phyloP scores from a whole-genome alignment of 2,113 vertebrate species.

The Carlito syrichta region DNA sequence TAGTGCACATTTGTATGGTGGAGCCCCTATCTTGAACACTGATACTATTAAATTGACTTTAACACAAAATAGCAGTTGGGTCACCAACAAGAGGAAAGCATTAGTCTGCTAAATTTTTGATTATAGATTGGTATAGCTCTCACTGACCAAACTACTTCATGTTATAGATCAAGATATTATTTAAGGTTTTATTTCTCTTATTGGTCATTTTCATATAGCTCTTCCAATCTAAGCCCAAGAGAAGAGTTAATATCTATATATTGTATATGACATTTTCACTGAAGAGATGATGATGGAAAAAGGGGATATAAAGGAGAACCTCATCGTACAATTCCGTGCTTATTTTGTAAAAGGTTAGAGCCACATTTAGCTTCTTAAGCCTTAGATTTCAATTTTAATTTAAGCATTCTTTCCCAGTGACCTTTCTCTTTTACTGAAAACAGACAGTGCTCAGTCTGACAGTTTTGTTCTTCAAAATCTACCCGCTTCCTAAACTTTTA shows the following conservation, averaged over 20 bases:
- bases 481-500: slow-evolving; percentile 46
- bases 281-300: not conserved
- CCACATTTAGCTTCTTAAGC: slow-evolving; percentile 51
- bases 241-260: slow-evolving; percentile 48
- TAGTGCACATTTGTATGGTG: slow-evolving; percentile 66
- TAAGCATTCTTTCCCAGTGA: slow-evolving; percentile 61
- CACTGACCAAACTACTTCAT: slow-evolving; percentile 36
- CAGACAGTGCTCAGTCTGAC: slow-evolving; percentile 30
- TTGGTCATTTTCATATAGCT: slow-evolving; percentile 30
- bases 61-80: not conserved
- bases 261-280: slow-evolving; percentile 42
- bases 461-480: slow-evolving; percentile 63
- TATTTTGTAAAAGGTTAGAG: slow-evolving; percentile 71
- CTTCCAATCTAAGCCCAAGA: not conserved
- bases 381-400: slow-evolving; percentile 70
- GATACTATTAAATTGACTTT: slow-evolving; percentile 6
- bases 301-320: not conserved
- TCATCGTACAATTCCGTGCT: slow-evolving; percentile 24
- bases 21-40: slow-evolving; percentile 51
- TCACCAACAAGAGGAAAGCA: not conserved
- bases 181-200: slow-evolving; percentile 18
- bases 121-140: slow-evolving; percentile 28
- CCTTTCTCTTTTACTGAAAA: slow-evolving; percentile 51
- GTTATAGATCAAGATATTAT: slow-evolving; percentile 46
- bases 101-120: not conserved